Evolutionary conservation across 2,113 vertebrate species (phyloP).

Genomic region (Glaucidium brasilianum): DNA sequence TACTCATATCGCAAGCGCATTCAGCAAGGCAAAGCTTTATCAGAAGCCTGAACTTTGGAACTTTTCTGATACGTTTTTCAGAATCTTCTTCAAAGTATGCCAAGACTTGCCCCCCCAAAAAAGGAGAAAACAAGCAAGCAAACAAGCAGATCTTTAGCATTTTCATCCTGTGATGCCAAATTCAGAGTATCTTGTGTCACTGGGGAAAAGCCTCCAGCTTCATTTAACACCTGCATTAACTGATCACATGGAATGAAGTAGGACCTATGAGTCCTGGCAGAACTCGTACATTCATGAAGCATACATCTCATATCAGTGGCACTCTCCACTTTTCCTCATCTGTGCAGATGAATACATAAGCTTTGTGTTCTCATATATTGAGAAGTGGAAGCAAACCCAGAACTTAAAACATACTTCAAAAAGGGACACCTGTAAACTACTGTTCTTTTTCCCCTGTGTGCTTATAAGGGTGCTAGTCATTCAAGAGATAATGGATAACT

Average conservation of each 20-base stretch:
- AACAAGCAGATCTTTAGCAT: not conserved
- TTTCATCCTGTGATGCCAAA: not conserved
- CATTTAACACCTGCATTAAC: not conserved
- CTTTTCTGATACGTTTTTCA: not conserved
- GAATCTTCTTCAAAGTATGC: not conserved
- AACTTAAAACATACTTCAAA: not conserved
- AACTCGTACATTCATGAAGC: not conserved
- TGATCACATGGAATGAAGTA: not conserved
- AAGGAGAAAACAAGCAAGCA: not conserved
- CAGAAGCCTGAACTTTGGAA: not conserved
- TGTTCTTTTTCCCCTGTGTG: fast-evolving
- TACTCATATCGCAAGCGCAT: fast-evolving
- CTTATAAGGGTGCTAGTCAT: not conserved
- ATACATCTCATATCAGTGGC: not conserved
- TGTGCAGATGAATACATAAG: not conserved
- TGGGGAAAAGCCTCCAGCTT: not conserved
- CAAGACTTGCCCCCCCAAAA: not conserved
- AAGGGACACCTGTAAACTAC: not conserved
- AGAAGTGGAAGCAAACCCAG: not conserved
- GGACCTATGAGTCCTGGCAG: not conserved
- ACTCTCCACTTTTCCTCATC: not conserved
- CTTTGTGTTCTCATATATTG: not conserved
- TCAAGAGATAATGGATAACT: not conserved
- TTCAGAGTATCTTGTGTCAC: not conserved
- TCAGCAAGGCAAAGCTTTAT: not conserved